Evolutionary conservation across 2,888 invertebrate species (phyloP), one percentile per base, ranked within the genome.

Genomic region (Mechanitis messenoides): DNA sequence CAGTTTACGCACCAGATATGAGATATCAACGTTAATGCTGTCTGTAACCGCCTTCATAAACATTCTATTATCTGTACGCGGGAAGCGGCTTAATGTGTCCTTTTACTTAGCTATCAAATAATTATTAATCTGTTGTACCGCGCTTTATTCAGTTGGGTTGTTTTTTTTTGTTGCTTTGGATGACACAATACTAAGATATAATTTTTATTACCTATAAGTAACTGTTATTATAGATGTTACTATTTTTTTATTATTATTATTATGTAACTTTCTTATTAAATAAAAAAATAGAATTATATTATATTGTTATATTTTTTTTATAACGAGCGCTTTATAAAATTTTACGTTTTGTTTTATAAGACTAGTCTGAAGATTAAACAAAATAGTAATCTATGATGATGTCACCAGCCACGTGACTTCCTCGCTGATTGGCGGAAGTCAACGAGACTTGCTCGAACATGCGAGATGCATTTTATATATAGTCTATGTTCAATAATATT

Each of bases 21-120:
- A 33, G n/a, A 38, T 61, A 61, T 58, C 45, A 33, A 56, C 61
- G 62, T 63, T 59, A 65, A 62, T 62, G 59, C 55, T 61, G 54
- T 55, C 53, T 57, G n/a, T 66, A 61, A 66, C 61, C 56, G 45
- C 57, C 56, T 56, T 60, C 60, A 56, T 66, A 66, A 66, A 66
- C 60, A 58, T 62, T 56, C 28, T 46, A 50, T 66, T 66, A 66
- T 66, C 66, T 60, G 50, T 60, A 64, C 56, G 60, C 50, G 54
- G 55, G 62, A 31, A 53, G 56, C 58, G 50, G 60, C 50, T 59
- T 63, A 66, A 64, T 64, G 60, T 50, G 50, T 50, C 61, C 58
- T 62, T 66, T 62, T 60, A 64, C 62, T 64, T 60, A 60, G 45
- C 45, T 53, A 38, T 50, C 28, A 50, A 50, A 31, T 50, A n/a